Evolutionary conservation across 1,140 invertebrate species (phyloP).

Genomic region (Galleria mellonella): DNA sequence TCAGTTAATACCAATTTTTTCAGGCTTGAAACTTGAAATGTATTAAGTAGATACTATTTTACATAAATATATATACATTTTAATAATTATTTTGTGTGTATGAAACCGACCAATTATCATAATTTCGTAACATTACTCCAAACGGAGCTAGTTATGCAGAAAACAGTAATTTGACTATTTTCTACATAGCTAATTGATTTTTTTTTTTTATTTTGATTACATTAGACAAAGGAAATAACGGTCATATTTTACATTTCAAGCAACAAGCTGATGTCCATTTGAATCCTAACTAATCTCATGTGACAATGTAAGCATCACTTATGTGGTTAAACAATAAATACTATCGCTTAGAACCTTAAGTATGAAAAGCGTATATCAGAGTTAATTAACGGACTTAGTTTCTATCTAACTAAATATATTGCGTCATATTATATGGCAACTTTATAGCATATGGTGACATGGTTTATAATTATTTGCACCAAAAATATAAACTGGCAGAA

Average conservation of each 20-base stretch:
- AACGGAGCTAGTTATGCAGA: no score
- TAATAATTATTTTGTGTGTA: no score
- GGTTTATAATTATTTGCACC: no score
- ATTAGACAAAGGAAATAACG: no score
- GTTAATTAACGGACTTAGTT: constrained; percentile 38
- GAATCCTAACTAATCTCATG: constrained; percentile 62
- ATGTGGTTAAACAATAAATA: constrained; percentile 47
- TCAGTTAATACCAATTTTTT: constrained; percentile 4
- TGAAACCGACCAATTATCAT: no score
- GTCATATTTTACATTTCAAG: constrained; percentile 4
- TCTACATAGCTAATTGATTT: no score
- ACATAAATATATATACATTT: constrained; percentile 7
- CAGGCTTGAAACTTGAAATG: neutral
- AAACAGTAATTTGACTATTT: no score
- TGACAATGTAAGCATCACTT: constrained; percentile 22
- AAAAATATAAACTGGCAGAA: no score
- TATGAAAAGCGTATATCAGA: constrained; percentile 54
- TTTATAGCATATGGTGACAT: neutral
- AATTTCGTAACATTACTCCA: neutral
- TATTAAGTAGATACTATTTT: no score
- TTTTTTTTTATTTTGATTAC: no score
- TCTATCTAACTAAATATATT: constrained; percentile 30
- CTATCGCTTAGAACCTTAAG: constrained; percentile 62
- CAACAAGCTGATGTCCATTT: constrained; percentile 14
- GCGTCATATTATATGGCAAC: constrained; percentile 2